These are phyloP conservation scores for Pocillopora verrucosa DNA, from an alignment of 64 coral and sea anemone genomes.

Conservation along the genomic window DNA sequence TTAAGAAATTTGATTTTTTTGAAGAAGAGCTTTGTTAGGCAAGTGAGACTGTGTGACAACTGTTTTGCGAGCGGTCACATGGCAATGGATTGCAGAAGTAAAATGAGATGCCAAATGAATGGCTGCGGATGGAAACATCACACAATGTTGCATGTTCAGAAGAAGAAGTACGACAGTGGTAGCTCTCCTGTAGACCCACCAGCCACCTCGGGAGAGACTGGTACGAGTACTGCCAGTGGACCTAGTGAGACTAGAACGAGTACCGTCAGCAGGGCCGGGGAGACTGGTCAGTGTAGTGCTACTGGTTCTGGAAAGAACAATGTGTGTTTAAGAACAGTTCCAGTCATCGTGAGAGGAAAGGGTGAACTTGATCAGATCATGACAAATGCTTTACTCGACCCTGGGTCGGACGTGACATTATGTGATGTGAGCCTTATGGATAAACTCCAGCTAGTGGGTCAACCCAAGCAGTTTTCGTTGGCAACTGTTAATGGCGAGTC, in stretches of 20 bases:
- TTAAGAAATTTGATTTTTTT: too few species aligned
- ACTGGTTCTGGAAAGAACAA: neutral
- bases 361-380: neutral
- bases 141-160: constrained; percentile 31
- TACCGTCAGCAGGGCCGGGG: constrained; percentile 32
- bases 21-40: constrained; percentile 17
- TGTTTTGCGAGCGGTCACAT: constrained; percentile 47
- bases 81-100: constrained; percentile 44
- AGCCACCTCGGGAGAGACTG: neutral
- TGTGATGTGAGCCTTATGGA: constrained; percentile 26
- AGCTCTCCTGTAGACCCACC: neutral
- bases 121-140: constrained; percentile 59
- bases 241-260: neutral
- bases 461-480: constrained; percentile 20
- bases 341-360: neutral
- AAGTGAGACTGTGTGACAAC: constrained; percentile 46
- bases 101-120: constrained; percentile 46
- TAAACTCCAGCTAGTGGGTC: constrained; percentile 24
- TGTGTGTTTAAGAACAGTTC: constrained; percentile 24
- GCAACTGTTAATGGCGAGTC: constrained; percentile 32
- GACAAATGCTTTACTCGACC: constrained; percentile 35
- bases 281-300: neutral
- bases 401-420: constrained; percentile 47
- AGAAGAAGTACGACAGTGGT: neutral
- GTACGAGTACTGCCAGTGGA: too few species aligned